Evolutionary conservation across 2,113 vertebrate species (phyloP).

Genomic region (Gopherus evgoodei): DNA sequence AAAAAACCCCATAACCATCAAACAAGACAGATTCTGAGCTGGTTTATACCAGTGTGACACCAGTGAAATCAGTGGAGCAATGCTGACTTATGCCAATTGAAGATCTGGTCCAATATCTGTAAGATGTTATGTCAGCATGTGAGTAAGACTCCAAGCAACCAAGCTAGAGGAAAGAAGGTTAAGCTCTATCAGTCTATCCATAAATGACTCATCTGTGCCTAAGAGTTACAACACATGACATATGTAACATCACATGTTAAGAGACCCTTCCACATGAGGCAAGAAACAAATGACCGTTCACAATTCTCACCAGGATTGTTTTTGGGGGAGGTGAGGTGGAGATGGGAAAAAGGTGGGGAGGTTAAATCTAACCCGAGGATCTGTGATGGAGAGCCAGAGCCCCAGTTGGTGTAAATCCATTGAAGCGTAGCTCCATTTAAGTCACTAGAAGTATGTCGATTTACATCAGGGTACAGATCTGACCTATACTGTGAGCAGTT

Average conservation of each 20-base stretch:
- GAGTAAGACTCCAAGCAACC: neutral
- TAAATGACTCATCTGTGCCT: neutral
- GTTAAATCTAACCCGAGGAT: neutral
- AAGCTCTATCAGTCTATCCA: neutral
- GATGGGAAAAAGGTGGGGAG: neutral
- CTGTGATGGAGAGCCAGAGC: neutral
- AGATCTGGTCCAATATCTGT: neutral
- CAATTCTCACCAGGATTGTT: neutral
- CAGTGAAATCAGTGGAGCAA: neutral
- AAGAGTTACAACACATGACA: fast-evolving
- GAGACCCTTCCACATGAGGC: neutral
- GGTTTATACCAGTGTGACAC: neutral
- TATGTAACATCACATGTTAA: neutral
- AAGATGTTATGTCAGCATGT: neutral
- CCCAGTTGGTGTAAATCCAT: neutral
- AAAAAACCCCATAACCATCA: too few relatives aligned
- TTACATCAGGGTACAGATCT: neutral
- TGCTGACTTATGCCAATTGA: neutral
- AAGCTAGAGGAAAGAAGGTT: neutral
- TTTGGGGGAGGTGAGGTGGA: neutral
- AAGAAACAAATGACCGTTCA: neutral
- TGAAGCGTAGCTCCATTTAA: neutral
- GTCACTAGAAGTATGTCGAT: neutral
- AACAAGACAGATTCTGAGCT: neutral
- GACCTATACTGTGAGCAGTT: neutral